Percentiles rank a stretch among this genome's conserved stretches.
phyloP scores from a whole-genome alignment of 2,113 vertebrate genomes.

The Laticauda colubrina region DNA sequence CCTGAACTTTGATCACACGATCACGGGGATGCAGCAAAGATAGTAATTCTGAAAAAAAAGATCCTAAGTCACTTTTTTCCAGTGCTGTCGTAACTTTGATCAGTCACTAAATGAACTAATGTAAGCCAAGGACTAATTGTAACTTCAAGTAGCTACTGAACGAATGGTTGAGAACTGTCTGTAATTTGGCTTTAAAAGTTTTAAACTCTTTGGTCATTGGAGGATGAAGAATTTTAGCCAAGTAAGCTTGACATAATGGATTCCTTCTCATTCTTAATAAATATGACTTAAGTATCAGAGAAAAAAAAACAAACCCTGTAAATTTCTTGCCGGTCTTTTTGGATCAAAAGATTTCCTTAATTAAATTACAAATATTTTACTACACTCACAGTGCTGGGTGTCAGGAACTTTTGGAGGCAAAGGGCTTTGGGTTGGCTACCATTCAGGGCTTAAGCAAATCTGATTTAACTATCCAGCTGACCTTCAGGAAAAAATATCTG shows the following conservation, averaged over 20 bases:
- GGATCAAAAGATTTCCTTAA: background rate
- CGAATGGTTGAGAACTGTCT: no score
- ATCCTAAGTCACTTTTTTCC: no score
- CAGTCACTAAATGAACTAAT: no score
- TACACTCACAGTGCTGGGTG: background rate
- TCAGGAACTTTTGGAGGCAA: background rate
- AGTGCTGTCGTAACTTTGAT: no score
- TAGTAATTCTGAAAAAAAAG: no score
- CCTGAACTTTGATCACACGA: no score
- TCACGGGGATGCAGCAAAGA: no score
- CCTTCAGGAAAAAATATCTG: background rate
- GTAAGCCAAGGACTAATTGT: no score
- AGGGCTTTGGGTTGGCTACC: background rate
- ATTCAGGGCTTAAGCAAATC: background rate
- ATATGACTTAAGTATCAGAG: background rate
- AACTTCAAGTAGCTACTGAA: no score
- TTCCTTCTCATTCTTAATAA: background rate
- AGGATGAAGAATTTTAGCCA: background rate
- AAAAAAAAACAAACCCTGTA: background rate
- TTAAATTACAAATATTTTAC: background rate
- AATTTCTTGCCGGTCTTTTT: background rate
- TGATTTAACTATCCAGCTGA: slow-evolving; percentile 3
- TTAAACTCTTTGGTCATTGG: background rate
- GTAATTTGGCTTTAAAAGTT: background rate
- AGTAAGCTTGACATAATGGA: background rate